Percentiles rank a stretch among this genome's conserved stretches.
Evolutionary conservation across 2,113 vertebrate species (phyloP).

Genomic region (Panthera leo): DNA sequence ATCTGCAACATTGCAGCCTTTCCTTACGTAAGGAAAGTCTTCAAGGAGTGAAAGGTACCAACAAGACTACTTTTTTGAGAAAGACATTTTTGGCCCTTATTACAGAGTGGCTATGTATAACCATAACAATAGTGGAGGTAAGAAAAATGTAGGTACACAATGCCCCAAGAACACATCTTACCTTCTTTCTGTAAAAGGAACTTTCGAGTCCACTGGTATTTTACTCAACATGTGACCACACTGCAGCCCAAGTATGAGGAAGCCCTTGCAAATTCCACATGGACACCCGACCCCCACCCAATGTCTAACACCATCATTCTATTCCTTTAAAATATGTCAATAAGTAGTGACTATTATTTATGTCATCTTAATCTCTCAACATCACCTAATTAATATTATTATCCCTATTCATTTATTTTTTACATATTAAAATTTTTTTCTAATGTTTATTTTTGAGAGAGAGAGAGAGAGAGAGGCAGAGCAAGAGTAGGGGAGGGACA

Average conservation of each 20-base stretch:
- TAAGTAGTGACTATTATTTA: not conserved
- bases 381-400: not conserved
- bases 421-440: no score
- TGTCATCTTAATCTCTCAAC: not conserved
- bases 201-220: not conserved
- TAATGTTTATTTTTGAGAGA: no score
- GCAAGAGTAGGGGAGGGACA: no score
- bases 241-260: not conserved
- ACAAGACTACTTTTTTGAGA: not conserved
- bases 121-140: not conserved
- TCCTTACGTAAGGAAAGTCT: not conserved
- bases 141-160: slow-evolving; percentile 12
- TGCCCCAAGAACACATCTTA: not conserved
- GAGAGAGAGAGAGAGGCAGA: no score
- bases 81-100: not conserved
- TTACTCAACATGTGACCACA: not conserved
- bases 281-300: not conserved
- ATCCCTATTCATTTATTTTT: no score
- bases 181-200: not conserved
- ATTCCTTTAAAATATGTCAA: not conserved
- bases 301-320: not conserved
- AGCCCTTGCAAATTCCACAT: not conserved
- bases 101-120: not conserved
- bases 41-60: not conserved
- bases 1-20: not conserved